Percentiles rank a stretch among this genome's conserved stretches.
Conservation (phyloP, 2,113 vertebrate species). For the Piprites chloris region DNA sequence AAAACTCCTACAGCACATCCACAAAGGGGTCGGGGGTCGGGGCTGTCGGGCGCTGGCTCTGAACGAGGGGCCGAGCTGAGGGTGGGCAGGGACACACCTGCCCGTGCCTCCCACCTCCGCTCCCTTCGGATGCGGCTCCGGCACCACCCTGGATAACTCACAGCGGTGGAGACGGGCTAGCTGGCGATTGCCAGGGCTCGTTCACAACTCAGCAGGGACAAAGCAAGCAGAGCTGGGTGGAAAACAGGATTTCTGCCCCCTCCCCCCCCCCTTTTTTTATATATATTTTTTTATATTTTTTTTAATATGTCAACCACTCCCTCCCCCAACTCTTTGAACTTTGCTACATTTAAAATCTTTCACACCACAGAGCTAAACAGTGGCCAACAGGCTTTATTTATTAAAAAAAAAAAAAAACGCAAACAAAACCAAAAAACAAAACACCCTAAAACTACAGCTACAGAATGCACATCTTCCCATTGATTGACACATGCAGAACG, state of each 20-base stretch:
- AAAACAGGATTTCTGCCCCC: conserved; percentile 29
- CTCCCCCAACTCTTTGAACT: conserved; percentile 35
- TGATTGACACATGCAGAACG: conserved; percentile 96
- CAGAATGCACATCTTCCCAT: conserved; percentile 94
- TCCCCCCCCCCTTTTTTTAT: not conserved
- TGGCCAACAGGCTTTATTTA: conserved; percentile 71
- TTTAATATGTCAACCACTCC: not conserved
- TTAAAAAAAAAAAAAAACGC: not conserved
- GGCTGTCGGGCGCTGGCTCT: not conserved
- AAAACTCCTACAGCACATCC: conserved; percentile 69
- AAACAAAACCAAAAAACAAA: conserved; percentile 37
- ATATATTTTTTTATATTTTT: not conserved
- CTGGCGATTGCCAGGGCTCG: conserved; percentile 22
- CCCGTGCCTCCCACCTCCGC: not conserved
- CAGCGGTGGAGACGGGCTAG: not conserved
- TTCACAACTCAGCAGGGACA: conserved; percentile 46
- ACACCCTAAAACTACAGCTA: conserved; percentile 82
- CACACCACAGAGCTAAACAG: conserved; percentile 72
- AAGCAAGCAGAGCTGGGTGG: conserved; percentile 52
- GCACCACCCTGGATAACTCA: not conserved
- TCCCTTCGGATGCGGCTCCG: not conserved
- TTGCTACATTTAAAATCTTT: conserved; percentile 75
- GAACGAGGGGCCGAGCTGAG: not conserved
- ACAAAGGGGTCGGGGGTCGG: conserved; percentile 36
- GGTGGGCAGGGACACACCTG: not conserved